Conservation (phyloP, 2,113 vertebrate species). For the Irena cyanogastra region DNA sequence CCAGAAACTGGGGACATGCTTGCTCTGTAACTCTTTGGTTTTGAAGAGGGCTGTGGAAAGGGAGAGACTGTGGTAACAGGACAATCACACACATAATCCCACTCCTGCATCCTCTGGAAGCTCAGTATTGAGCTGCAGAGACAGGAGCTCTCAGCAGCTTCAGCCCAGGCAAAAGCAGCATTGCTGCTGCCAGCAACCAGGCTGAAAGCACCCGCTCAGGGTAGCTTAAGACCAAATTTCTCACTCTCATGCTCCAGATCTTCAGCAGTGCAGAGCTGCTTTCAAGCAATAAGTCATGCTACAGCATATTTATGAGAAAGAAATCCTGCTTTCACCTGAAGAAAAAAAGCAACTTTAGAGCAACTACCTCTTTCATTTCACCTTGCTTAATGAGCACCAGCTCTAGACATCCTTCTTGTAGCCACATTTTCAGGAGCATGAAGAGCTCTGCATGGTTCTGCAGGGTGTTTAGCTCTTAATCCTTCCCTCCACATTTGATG, state of each 20-base stretch:
- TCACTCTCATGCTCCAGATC: background rate
- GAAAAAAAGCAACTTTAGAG: conserved; percentile 14
- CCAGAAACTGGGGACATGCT: too few relatives aligned
- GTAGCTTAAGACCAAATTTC: background rate
- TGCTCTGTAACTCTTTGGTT: background rate
- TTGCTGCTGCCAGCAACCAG: background rate
- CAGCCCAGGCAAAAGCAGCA: background rate
- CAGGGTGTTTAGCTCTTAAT: background rate
- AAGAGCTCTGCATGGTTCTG: background rate
- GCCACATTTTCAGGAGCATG: background rate
- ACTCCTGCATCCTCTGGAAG: background rate
- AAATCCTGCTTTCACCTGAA: conserved; percentile 14
- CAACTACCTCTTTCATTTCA: background rate
- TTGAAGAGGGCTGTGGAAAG: background rate
- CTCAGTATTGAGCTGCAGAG: background rate
- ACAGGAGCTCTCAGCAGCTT: background rate
- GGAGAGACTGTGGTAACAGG: fast-evolving
- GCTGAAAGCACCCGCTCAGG: background rate
- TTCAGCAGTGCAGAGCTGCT: background rate
- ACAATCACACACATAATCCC: background rate
- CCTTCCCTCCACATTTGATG: background rate
- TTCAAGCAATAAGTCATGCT: background rate
- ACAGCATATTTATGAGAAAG: background rate
- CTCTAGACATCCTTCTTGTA: background rate
- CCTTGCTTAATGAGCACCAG: background rate